Base-by-base conservation (phyloP, 2,113 vertebrate species). In the Ochotona curzoniae region DNA sequence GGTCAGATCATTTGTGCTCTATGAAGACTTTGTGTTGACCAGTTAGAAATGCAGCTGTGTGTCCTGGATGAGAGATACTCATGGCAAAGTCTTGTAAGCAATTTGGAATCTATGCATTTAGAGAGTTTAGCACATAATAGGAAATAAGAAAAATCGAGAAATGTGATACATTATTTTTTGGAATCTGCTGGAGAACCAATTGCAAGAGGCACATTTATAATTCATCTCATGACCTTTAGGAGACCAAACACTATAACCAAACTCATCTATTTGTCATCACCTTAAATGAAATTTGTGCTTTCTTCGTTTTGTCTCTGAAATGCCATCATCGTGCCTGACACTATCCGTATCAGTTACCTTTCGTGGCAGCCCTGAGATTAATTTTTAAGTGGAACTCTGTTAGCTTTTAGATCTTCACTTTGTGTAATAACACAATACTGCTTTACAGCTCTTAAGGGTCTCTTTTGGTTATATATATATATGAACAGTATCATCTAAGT, bases 211-310 rank as follows among this genome's bases (percentile, higher is more conserved):
- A 78, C 47, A 32, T 67, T 93, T 89, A 61, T 86, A 81, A 63
- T 89, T 86, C 21, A 83, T 93, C 89, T 38, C 23, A 73, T 96
- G 87, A 94, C 71, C 71, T 94, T 95, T 87, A 84, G 80, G 67
- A 70, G 14, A 88, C 20, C 69, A 95, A 25, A 79, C 17, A 28
- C 25, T 82, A 63, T 85, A 93, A 35, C 8, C 64, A 57, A 25
- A 10, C 25, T 92, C 23, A 83, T 92, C 60, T 93, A 0, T 83
- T 76, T 94, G 35, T 87, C 81, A 54, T 94, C 63, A 28, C 25
- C 64, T 90, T 70, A 7, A 89, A 23, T 83, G 73, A 54, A 80
- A 90, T 75, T 91, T 81, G 80, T 8, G 70, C 32, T 9, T 89
- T 89, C 78, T 81, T 74, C 44, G 30, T 87, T 90, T 95, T 90